These are phyloP conservation scores for Aegithalos caudatus DNA, from an alignment of 2,113 vertebrate genomes.

Conservation along the genomic window DNA sequence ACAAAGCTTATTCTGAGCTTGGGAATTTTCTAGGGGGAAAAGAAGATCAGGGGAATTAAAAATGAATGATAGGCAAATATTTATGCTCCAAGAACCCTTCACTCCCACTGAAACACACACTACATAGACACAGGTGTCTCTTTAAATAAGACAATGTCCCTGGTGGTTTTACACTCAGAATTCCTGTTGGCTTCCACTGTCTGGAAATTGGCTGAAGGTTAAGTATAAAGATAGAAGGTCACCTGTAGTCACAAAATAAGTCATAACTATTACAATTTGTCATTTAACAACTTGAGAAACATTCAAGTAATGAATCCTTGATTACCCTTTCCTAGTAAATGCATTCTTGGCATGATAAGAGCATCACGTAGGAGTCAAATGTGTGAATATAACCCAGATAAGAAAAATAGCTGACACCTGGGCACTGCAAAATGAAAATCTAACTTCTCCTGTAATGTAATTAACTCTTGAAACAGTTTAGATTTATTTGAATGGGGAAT, in stretches of 20 bases:
- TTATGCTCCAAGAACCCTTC: neutral
- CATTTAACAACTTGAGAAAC: slow-evolving; percentile 32
- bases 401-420: slow-evolving; percentile 14
- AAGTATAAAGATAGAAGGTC: neutral
- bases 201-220: slow-evolving; percentile 11
- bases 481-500: slow-evolving; percentile 49
- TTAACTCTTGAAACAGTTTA: slow-evolving; percentile 63
- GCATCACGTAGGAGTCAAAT: slow-evolving; percentile 35
- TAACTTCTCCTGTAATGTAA: slow-evolving; percentile 15
- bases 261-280: neutral
- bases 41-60: neutral
- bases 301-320: slow-evolving; percentile 37
- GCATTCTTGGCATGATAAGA: neutral
- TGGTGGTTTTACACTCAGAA: neutral
- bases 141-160: neutral
- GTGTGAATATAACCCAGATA: slow-evolving; percentile 45
- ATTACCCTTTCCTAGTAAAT: slow-evolving; percentile 25
- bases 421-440: slow-evolving; percentile 16
- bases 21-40: neutral
- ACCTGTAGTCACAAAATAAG: slow-evolving; percentile 7
- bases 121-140: neutral
- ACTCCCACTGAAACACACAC: neutral
- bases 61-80: neutral
- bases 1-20: neutral
- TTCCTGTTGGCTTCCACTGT: neutral